phyloP scores from a whole-genome alignment of 2,888 invertebrate genomes.

The Lypha dubia region DNA sequence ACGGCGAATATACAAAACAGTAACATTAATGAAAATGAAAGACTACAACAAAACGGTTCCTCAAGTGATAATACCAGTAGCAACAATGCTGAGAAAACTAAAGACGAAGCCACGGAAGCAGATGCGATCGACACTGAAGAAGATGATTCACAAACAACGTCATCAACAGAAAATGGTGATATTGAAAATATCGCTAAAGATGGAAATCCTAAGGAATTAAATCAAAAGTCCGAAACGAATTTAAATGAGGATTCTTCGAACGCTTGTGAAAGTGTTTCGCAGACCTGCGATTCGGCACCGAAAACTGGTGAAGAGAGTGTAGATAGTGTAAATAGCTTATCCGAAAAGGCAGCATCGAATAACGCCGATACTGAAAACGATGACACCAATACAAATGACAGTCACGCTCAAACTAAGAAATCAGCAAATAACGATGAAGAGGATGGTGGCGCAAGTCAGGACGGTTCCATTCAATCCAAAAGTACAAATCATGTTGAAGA shows the following conservation, averaged over 20 bases:
- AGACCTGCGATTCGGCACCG: slow-evolving; percentile 56
- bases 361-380: slow-evolving; percentile 66
- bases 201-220: slow-evolving; percentile 31
- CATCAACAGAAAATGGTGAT: slow-evolving; percentile 79
- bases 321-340: slow-evolving; percentile 74
- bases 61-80: slow-evolving; percentile 74
- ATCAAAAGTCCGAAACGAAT: slow-evolving; percentile 43
- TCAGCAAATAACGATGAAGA: slow-evolving; percentile 62
- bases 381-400: slow-evolving; percentile 62
- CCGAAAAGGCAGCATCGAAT: slow-evolving; percentile 66
- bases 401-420: slow-evolving; percentile 67
- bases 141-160: slow-evolving; percentile 81
- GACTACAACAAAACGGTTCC: slow-evolving; percentile 73
- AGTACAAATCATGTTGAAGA: slow-evolving; percentile 68
- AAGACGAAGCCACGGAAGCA: slow-evolving; percentile 76
- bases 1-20: slow-evolving; percentile 74
- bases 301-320: slow-evolving; percentile 73
- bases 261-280: slow-evolving; percentile 67
- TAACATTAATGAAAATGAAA: slow-evolving; percentile 39
- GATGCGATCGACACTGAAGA: slow-evolving; percentile 74
- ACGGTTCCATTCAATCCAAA: slow-evolving; percentile 69
- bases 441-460: slow-evolving; percentile 76
- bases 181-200: slow-evolving; percentile 45
- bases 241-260: slow-evolving; percentile 70
- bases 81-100: slow-evolving; percentile 66